These are phyloP conservation scores for Tretioscincus oriximinensis DNA, from an alignment of 2,113 vertebrate genomes.

Conservation along the genomic window DNA sequence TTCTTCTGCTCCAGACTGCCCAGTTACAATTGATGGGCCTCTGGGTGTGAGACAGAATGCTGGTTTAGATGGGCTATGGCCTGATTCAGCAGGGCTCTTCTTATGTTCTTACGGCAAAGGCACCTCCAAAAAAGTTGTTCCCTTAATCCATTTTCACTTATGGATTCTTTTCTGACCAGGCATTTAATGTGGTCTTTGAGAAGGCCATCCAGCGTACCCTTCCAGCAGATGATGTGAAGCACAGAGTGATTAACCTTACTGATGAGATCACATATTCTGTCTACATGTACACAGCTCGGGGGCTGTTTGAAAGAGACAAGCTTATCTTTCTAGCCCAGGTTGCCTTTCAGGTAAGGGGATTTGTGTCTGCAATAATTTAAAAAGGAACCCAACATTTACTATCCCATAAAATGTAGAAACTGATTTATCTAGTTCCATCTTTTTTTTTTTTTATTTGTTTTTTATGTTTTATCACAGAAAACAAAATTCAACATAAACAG, in stretches of 20 bases:
- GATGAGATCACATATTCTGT: slow-evolving; percentile 78
- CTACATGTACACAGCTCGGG: slow-evolving; percentile 67
- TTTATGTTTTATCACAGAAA: no score
- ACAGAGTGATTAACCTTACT: slow-evolving; percentile 70
- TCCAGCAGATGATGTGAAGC: slow-evolving; percentile 52
- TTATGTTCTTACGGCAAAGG: not conserved
- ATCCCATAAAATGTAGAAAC: no score
- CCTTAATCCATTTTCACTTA: not conserved
- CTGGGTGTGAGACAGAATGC: no score
- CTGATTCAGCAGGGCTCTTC: no score
- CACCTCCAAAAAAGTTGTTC: not conserved
- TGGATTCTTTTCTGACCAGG: slow-evolving; percentile 50
- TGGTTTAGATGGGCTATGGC: no score
- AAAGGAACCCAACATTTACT: fast-evolving
- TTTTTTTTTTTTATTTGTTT: no score
- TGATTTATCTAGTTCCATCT: no score
- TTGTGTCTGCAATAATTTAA: not conserved
- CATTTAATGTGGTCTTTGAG: slow-evolving; percentile 73
- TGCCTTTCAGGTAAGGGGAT: slow-evolving; percentile 69
- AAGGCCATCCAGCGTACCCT: slow-evolving; percentile 66
- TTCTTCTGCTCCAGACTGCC: no score
- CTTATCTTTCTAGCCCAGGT: slow-evolving; percentile 80
- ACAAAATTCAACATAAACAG: no score
- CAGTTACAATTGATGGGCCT: no score
- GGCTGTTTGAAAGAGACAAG: slow-evolving; percentile 79